phyloP scores from a whole-genome alignment of 2,888 invertebrate species.

The Tenthredo amoena region DNA sequence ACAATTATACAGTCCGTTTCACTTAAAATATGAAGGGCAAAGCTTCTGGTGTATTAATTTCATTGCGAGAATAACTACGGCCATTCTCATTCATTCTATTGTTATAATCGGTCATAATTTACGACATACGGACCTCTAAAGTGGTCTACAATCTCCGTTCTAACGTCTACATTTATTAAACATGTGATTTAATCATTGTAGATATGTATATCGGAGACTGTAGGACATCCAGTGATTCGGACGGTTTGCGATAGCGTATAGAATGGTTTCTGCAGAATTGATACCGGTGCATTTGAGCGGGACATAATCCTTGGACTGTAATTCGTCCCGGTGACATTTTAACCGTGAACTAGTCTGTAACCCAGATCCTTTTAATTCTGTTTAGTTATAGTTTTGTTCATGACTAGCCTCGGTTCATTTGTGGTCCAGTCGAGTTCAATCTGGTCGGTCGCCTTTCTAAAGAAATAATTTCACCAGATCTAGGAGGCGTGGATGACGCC shows the following conservation, averaged over 20 bases:
- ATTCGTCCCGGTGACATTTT: not conserved
- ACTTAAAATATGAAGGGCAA: slow-evolving; percentile 34
- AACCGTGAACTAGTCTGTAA: slow-evolving; percentile 16
- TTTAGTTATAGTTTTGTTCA: slow-evolving; percentile 17
- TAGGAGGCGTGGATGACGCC: slow-evolving; percentile 48
- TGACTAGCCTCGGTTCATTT: slow-evolving; percentile 28
- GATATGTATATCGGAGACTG: not conserved
- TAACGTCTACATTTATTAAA: not conserved
- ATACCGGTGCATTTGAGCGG: not conserved
- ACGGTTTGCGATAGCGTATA: not conserved
- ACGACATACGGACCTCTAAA: not conserved
- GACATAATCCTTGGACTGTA: not conserved
- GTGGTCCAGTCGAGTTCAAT: slow-evolving; percentile 37
- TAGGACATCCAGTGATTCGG: not conserved
- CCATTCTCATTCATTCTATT: not conserved
- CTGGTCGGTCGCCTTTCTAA: slow-evolving; percentile 42
- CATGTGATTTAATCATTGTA: not conserved
- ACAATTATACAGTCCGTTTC: slow-evolving; percentile 40
- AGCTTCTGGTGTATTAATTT: not conserved
- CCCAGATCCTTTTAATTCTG: slow-evolving; percentile 33
- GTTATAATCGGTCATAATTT: not conserved
- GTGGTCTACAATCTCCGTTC: not conserved
- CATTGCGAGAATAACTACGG: not conserved
- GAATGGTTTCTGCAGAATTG: not conserved
- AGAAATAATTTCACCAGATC: slow-evolving; percentile 52